Evolutionary conservation across 2,888 invertebrate species (phyloP).

Genomic region (Muscina levida): DNA sequence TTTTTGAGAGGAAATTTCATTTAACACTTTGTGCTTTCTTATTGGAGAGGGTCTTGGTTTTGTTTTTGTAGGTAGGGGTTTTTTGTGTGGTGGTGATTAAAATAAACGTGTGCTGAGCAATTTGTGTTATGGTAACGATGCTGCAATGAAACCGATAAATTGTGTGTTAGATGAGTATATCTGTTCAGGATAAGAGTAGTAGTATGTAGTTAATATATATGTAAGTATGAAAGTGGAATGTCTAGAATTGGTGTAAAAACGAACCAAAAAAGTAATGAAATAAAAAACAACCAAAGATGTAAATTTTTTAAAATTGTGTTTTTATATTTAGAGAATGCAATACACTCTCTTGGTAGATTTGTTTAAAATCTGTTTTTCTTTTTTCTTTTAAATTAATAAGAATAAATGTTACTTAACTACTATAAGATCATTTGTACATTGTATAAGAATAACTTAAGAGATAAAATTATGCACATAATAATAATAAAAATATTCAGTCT

Average conservation of each 20-base stretch:
- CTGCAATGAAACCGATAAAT: constrained; percentile 22
- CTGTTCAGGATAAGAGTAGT: no score
- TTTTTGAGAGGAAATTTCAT: constrained; percentile 27
- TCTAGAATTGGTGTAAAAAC: not conserved
- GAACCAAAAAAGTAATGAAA: constrained; percentile 24
- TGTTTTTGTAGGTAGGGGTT: not conserved
- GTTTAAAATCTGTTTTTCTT: not conserved
- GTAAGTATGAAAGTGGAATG: no score
- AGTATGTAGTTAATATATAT: no score
- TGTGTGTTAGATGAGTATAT: constrained; percentile 10
- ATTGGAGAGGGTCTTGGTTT: not conserved
- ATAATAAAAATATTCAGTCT: constrained; percentile 59
- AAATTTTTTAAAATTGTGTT: constrained; percentile 20
- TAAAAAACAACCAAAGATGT: constrained; percentile 34
- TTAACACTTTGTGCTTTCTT: constrained; percentile 59
- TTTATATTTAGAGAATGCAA: constrained; percentile 9
- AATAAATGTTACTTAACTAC: constrained; percentile 6
- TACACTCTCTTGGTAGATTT: not conserved
- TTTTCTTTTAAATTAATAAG: not conserved
- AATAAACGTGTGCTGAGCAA: constrained; percentile 31
- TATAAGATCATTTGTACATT: constrained; percentile 16
- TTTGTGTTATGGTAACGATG: constrained; percentile 11
- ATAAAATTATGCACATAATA: constrained; percentile 24
- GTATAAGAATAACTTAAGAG: constrained; percentile 27
- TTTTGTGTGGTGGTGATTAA: constrained; percentile 8